Base-by-base conservation (phyloP, 2,888 invertebrate genomes). In the Tholera decimalis region DNA sequence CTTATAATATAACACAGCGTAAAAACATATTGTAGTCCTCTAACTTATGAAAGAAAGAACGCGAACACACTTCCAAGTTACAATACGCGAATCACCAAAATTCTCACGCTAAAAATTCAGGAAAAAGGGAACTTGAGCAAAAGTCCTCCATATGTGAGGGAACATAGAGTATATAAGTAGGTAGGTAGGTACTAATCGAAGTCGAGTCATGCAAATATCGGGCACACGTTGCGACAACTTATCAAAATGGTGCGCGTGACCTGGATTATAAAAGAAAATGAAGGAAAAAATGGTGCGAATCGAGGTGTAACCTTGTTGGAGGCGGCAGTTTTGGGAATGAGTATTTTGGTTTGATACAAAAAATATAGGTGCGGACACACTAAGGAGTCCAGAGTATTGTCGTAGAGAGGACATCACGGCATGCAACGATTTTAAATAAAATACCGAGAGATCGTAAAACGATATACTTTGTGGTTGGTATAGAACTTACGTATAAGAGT, bases 231-330 rank as follows among this genome's bases (percentile, higher is more conserved):
- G 83, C 78, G 69, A 80, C 89, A 85, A 91, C 93, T 91, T 93
- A 92, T 93, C 93, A 93, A 88, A 87, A 89, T 83, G 85, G 85
- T 79, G 85, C 86, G 87, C 89, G 91, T 90, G 91, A 89, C 84
- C 86, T 79, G 89, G 80, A 83, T 85, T 76, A 80, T 82, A 84
- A 67, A 73, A 87, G 79, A 85, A 89, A 84, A 88, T 83, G 83
- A 83, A 83, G 82, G 77, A 79, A 80, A 82, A 70, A 73, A 73
- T 73, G 58, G 54, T 51, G 54, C 43, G 58, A 56, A 37, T 35
- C 26, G 53, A 51, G 24, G 35, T 57, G 78, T 56, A 56, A 73
- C 74, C 59, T 77, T 77, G 73, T 22, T 41, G 15, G 35, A 33
- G 28, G 9, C 6, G 33, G 43, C 39, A 55, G 51, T 24, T 51